phyloP scores from a whole-genome alignment of 2,797 vertebrate genomes.

The Lerista edwardsae region DNA sequence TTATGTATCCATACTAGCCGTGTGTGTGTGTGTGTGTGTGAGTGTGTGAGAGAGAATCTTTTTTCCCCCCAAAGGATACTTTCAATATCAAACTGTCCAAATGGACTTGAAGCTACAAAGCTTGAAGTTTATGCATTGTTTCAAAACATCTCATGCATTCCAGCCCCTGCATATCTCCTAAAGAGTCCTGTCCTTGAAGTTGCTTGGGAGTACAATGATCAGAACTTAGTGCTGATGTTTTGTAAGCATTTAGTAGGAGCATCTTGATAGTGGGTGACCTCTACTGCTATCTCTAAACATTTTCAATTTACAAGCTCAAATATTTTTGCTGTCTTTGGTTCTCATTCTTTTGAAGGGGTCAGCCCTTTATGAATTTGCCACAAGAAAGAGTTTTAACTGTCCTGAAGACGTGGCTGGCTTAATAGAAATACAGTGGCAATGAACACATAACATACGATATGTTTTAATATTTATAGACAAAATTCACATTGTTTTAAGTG shows the following conservation, averaged over 20 bases:
- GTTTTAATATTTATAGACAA: conserved; percentile 73
- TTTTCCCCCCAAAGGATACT: not conserved
- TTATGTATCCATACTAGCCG: not conserved
- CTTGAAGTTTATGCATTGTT: conserved; percentile 8
- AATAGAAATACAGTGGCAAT: conserved; percentile 41
- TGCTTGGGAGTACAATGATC: conserved; percentile 31
- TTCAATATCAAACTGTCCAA: not conserved
- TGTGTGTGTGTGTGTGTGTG: not conserved
- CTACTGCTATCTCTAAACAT: conserved; percentile 66
- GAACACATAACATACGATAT: conserved; percentile 56
- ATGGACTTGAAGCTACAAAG: conserved; percentile 29
- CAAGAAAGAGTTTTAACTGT: conserved; percentile 55
- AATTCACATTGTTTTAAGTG: conserved; percentile 73
- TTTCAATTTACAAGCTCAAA: conserved; percentile 71
- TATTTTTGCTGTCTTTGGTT: conserved; percentile 63
- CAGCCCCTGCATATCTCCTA: conserved; percentile 17
- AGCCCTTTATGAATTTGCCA: conserved; percentile 61
- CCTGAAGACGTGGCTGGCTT: conserved; percentile 53
- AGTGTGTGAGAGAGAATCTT: not conserved
- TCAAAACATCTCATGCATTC: conserved; percentile 27
- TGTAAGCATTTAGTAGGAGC: conserved; percentile 57
- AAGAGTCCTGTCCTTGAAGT: conserved; percentile 63
- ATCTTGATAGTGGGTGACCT: conserved; percentile 68
- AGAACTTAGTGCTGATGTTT: conserved; percentile 53
- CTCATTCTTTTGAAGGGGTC: conserved; percentile 71